phyloP scores from a whole-genome alignment of 92 coral and sea anemone genomes.

The Montipora capitata region DNA sequence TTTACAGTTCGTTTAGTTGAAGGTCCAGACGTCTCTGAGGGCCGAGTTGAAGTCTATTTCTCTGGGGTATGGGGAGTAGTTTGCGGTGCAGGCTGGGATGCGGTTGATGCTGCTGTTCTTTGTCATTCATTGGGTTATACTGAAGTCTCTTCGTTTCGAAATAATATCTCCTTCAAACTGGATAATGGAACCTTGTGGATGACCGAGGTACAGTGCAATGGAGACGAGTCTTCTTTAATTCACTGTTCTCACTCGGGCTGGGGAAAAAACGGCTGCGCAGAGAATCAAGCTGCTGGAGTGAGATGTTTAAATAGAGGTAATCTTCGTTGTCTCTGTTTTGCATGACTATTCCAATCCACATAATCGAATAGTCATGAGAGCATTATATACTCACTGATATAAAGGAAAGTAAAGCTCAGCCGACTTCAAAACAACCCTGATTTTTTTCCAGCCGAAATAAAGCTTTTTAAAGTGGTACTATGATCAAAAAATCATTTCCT shows the following conservation, averaged over 20 bases:
- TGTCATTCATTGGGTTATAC: constrained; percentile 36
- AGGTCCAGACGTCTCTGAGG: constrained; percentile 11
- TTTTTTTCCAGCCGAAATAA: too few species aligned
- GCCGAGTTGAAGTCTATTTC: constrained; percentile 42
- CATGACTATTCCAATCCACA: too few species aligned
- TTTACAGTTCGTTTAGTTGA: constrained; percentile 43
- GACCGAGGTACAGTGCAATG: constrained; percentile 26
- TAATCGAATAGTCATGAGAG: too few species aligned
- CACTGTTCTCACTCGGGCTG: constrained; percentile 30
- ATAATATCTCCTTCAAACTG: constrained; percentile 19
- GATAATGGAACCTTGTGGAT: constrained; percentile 33
- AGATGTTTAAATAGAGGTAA: constrained; percentile 16
- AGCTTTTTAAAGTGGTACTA: too few species aligned
- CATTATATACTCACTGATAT: too few species aligned
- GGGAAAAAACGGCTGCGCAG: constrained; percentile 15
- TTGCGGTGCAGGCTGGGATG: constrained; percentile 47
- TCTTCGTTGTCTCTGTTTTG: too few species aligned
- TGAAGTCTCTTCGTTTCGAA: background rate
- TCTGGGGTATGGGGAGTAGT: constrained; percentile 48
- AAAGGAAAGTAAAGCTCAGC: too few species aligned
- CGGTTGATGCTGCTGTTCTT: constrained; percentile 33
- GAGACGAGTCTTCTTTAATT: constrained; percentile 40
- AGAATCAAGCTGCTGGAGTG: constrained; percentile 33
- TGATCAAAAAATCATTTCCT: too few species aligned
- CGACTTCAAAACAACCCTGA: too few species aligned